Evolutionary conservation across 2,888 invertebrate genomes (phyloP).

Genomic region (Tinea semifulvella): DNA sequence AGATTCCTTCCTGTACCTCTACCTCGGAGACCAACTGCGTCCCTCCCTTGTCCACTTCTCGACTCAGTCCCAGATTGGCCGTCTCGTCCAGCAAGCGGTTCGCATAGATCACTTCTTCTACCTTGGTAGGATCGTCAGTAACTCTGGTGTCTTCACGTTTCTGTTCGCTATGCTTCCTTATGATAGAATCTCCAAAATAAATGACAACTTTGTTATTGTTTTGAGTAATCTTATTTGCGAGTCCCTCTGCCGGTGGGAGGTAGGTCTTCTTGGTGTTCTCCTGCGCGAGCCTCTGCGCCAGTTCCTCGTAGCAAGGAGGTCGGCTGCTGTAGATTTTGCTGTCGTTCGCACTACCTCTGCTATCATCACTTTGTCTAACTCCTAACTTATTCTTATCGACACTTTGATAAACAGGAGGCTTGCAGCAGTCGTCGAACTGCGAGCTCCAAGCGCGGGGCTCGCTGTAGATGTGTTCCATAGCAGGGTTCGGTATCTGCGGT

Average conservation of each 20-base stretch:
- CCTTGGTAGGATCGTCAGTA: background rate
- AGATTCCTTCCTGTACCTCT: constrained; percentile 38
- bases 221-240: constrained; percentile 57
- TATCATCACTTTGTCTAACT: constrained; percentile 30
- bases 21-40: constrained; percentile 46
- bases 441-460: constrained; percentile 50
- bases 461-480: constrained; percentile 50
- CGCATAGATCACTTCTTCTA: constrained; percentile 53
- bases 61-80: constrained; percentile 36
- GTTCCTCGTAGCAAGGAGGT: constrained; percentile 59
- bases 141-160: constrained; percentile 26
- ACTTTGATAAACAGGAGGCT: constrained; percentile 55
- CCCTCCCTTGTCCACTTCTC: constrained; percentile 31
- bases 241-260: constrained; percentile 34
- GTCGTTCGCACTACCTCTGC: constrained; percentile 14
- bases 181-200: constrained; percentile 75
- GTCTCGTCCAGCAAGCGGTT: constrained; percentile 31
- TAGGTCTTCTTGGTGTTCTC: constrained; percentile 57
- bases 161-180: constrained; percentile 56
- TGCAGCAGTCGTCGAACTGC: constrained; percentile 48
- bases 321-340: constrained; percentile 48
- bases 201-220: constrained; percentile 75
- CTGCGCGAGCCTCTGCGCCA: constrained; percentile 49
- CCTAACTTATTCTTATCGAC: constrained; percentile 48
- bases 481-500: constrained; percentile 35